Evolutionary conservation across 2,113 vertebrate genomes (phyloP).

Genomic region (Eolophus roseicapilla): DNA sequence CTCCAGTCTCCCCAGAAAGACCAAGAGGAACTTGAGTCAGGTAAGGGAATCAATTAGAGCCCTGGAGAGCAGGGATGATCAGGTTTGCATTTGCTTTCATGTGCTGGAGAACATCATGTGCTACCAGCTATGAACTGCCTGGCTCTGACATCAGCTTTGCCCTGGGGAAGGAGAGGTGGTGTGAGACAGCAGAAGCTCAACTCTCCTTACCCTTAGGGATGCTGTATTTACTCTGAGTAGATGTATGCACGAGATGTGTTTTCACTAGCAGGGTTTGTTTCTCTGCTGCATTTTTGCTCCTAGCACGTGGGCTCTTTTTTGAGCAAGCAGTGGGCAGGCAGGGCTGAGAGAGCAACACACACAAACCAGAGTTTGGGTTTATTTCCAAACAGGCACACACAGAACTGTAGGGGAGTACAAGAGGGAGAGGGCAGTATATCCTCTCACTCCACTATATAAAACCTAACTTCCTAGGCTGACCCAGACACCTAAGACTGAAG

Average conservation of each 20-base stretch:
- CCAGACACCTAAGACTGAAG: slow-evolving; percentile 5
- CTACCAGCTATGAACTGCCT: background rate
- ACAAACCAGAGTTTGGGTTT: background rate
- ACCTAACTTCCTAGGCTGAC: background rate
- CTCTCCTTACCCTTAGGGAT: background rate
- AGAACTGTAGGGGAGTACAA: background rate
- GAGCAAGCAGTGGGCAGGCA: background rate
- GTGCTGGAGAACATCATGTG: background rate
- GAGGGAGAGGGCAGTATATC: background rate
- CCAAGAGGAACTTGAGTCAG: background rate
- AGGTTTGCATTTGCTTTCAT: background rate
- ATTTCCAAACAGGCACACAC: background rate
- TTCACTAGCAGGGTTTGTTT: background rate
- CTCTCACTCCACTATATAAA: background rate
- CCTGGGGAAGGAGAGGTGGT: background rate
- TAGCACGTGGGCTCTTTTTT: background rate
- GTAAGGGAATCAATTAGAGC: background rate
- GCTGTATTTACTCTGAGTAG: background rate
- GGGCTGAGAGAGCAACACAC: background rate
- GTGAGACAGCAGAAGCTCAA: background rate
- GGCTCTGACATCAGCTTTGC: background rate
- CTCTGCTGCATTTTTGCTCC: background rate
- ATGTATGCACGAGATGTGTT: background rate
- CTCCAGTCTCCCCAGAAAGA: background rate
- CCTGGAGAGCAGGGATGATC: background rate